Evolutionary conservation across 2,888 invertebrate species (phyloP), one percentile per base, ranked within the genome.

Genomic region (Oasisia sp.): DNA sequence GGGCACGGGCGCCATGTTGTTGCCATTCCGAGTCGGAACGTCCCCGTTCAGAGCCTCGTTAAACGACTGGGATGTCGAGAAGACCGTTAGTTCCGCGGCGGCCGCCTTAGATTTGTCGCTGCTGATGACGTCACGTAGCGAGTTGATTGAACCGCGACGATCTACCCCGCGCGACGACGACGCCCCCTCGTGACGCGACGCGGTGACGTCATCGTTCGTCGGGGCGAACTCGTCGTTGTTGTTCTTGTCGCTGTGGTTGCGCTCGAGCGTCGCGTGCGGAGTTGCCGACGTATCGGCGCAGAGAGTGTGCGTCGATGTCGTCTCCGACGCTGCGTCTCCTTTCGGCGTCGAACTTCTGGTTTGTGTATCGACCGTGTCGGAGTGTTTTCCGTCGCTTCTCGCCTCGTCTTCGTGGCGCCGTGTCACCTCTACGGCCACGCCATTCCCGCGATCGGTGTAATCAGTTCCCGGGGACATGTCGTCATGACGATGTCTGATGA

Each of bases 281-380:
- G 74, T 74, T 27, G 27, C n/a, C 74, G 74, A 27, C 27, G 74
- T 74, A 7, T 74, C n/a, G 14, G 74, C 74, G 74, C 74, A 74
- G 27, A 74, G 7, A 74, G 74, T 74, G 27, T n/a, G 4, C 14
- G 74, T 74, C 1, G 74, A 74, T 5, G 74, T 27, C 7, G 19
- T 74, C 74, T 27, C 74, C 74, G 74, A 74, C 27, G 74, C 74
- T 74, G 74, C 74, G 74, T 74, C 74, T 74, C 74, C 74, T 74
- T 74, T 74, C 74, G n/a, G 74, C 74, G 74, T 74, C 74, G 74
- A 74, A 74, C 7, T 74, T 74, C n/a, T 27, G 27, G 74, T 74
- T 74, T 74, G 74, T n/a, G 74, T n/a, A 27, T 74, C 74, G n/a
- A 27, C 74, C 74, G 27, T 74, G n/a, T 74, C 74, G 7, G 3